phyloP scores from a whole-genome alignment of 2,113 vertebrate species.

The Coregonus clupeaformis region DNA sequence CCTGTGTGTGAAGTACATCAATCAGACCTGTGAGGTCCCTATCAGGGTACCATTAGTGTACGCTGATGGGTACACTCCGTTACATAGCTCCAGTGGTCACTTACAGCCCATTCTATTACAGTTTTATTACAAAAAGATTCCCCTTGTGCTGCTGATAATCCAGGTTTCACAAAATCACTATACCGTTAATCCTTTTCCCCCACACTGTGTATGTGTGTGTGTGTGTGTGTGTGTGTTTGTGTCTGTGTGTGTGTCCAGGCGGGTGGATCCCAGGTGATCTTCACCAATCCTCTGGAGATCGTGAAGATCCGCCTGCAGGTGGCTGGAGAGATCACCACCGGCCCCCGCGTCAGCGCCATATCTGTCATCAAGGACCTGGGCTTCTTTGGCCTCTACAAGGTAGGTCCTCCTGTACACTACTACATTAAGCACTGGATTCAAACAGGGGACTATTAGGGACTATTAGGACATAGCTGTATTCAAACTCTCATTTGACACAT shows the following conservation, averaged over 20 bases:
- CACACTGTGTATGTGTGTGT: too few species aligned
- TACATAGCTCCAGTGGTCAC: too few species aligned
- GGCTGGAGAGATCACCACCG: conserved; percentile 87
- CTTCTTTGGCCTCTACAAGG: conserved; percentile 87
- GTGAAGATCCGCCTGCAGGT: conserved; percentile 90
- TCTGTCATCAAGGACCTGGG: conserved; percentile 81
- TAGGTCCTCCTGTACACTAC: conserved; percentile 41
- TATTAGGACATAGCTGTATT: conserved; percentile 64
- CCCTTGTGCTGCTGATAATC: too few species aligned
- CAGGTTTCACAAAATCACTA: too few species aligned
- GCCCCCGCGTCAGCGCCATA: conserved; percentile 81
- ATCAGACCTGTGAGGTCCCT: too few species aligned
- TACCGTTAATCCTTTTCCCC: too few species aligned
- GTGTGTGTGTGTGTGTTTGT: neutral
- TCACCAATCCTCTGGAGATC: conserved; percentile 89
- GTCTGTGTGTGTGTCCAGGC: conserved; percentile 64
- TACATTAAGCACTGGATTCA: neutral
- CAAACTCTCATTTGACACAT: conserved; percentile 34
- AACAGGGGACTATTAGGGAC: neutral
- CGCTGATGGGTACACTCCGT: too few species aligned
- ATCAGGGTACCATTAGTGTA: too few species aligned
- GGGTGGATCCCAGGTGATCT: conserved; percentile 87
- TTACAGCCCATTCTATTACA: too few species aligned
- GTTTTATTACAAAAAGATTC: too few species aligned
- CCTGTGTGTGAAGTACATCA: too few species aligned